A percentile compares a stretch with the other conserved stretches of the same genome.
These are phyloP conservation scores for Cheilosia vernalis DNA, from an alignment of 2,888 invertebrate species.

Conservation along the genomic window DNA sequence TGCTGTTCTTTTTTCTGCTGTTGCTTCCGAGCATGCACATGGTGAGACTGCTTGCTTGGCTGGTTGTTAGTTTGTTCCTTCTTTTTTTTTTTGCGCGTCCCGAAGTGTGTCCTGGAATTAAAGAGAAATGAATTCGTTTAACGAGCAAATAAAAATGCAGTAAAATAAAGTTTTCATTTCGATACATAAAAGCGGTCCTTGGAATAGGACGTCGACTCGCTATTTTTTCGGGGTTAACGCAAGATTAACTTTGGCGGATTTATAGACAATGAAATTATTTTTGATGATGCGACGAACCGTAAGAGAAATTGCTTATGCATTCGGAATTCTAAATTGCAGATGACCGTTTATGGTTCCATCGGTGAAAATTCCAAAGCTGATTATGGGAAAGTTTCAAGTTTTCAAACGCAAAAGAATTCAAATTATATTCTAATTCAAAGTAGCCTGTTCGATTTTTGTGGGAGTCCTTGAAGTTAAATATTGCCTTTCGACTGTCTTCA, in stretches of 20 bases:
- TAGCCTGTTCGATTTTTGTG: no score
- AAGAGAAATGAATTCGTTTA: slow-evolving; percentile 51
- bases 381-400: no score
- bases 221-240: slow-evolving; percentile 7
- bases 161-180: slow-evolving; percentile 53
- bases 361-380: no score
- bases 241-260: slow-evolving; percentile 24
- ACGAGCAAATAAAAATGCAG: slow-evolving; percentile 57
- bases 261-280: slow-evolving; percentile 46
- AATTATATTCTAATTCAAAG: no score
- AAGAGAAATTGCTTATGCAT: slow-evolving; percentile 3
- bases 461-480: no score
- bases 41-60: slow-evolving; percentile 13
- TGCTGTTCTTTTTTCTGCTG: neutral
- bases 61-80: neutral
- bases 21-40: neutral
- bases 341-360: no score
- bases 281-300: neutral
- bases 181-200: slow-evolving; percentile 20
- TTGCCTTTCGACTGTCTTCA: no score
- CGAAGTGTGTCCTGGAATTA: slow-evolving; percentile 48
- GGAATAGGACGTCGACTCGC: neutral
- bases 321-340: neutral
- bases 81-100: slow-evolving; percentile 1
- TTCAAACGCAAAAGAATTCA: no score